Conservation (phyloP, 1,140 invertebrate genomes). For the Papilio machaon region DNA sequence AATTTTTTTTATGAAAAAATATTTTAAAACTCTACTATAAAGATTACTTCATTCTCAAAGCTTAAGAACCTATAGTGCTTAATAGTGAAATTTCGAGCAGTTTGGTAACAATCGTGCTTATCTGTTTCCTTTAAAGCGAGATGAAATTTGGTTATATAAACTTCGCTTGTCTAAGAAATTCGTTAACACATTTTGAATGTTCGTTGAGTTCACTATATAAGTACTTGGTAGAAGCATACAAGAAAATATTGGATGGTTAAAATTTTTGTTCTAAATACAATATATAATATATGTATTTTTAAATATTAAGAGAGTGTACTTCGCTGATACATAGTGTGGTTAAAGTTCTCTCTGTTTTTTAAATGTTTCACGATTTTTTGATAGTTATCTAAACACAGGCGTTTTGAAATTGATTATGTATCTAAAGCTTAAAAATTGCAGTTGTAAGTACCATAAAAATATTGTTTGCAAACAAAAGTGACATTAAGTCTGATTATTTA, state of each 20-base stretch:
- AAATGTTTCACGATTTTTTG: no score
- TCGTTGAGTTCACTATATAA: background rate
- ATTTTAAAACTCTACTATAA: background rate
- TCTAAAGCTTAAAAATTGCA: no score
- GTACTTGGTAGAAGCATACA: no score
- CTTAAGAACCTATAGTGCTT: background rate
- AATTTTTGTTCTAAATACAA: no score
- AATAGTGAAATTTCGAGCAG: constrained; percentile 8
- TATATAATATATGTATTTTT: no score
- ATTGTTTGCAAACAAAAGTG: background rate
- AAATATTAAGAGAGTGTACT: no score
- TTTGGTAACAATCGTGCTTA: constrained; percentile 16
- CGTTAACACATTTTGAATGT: background rate
- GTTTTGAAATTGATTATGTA: no score
- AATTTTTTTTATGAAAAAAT: background rate
- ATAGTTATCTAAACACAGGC: no score
- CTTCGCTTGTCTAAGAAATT: background rate
- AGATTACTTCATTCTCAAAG: background rate
- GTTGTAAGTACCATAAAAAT: background rate
- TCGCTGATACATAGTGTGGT: no score
- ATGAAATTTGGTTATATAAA: constrained; percentile 3
- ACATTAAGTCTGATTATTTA: background rate
- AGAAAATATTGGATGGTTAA: no score
- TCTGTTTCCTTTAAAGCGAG: background rate
- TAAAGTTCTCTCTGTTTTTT: no score